phyloP scores from a whole-genome alignment of 2,113 vertebrate genomes.

The Clupea harengus region DNA sequence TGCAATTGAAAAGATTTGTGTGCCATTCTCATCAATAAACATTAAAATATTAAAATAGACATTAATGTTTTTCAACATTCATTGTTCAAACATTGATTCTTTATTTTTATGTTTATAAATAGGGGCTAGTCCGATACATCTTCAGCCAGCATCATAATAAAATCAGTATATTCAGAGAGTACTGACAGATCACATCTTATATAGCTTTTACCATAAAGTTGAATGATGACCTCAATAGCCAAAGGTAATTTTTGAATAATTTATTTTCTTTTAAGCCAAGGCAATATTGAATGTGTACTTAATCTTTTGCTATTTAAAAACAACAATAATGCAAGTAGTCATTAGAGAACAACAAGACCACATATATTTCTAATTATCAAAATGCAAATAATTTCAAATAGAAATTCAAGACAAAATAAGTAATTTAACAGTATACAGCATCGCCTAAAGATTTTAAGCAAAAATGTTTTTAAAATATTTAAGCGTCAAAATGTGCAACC shows the following conservation, averaged over 20 bases:
- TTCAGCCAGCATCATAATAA: too few relatives aligned
- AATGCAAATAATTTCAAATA: constrained; percentile 10
- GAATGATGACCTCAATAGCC: not conserved
- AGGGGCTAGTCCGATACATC: too few relatives aligned
- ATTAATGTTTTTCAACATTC: too few relatives aligned
- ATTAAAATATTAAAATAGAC: too few relatives aligned
- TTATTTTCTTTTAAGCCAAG: constrained; percentile 1
- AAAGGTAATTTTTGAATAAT: not conserved
- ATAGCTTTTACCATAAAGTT: not conserved
- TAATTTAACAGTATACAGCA: not conserved
- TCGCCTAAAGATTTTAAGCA: not conserved
- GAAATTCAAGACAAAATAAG: not conserved
- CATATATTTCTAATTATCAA: constrained; percentile 9
- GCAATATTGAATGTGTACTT: not conserved
- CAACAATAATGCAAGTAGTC: not conserved
- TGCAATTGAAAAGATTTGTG: too few relatives aligned
- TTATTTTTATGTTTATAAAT: too few relatives aligned
- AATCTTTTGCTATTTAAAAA: not conserved
- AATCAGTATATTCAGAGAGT: too few relatives aligned
- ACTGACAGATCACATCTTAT: too few relatives aligned
- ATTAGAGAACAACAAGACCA: not conserved
- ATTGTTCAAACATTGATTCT: too few relatives aligned
- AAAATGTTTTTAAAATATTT: not conserved
- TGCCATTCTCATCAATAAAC: too few relatives aligned
- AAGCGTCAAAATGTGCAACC: not conserved